These are phyloP conservation scores for Urosaurus nigricauda DNA, from an alignment of 2,797 vertebrate species.

Conservation along the genomic window DNA sequence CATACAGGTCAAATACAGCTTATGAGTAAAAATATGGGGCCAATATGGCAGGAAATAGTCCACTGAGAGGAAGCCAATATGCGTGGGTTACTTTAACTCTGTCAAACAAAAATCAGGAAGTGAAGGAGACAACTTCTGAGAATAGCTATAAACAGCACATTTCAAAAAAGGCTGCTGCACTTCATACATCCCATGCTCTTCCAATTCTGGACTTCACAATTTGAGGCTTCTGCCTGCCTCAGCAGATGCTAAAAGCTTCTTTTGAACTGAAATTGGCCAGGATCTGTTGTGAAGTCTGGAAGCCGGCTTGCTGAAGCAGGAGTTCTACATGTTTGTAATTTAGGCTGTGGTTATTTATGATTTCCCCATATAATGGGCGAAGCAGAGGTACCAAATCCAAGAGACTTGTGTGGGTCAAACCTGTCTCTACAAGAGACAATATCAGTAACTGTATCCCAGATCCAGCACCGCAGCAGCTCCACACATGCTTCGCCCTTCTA, in stretches of 20 bases:
- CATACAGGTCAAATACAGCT: not conserved
- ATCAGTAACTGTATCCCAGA: not conserved
- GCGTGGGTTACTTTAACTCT: not conserved
- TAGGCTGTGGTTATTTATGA: not conserved
- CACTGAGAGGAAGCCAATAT: not conserved
- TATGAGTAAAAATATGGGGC: not conserved
- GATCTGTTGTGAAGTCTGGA: not conserved
- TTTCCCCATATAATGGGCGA: not conserved
- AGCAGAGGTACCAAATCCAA: not conserved
- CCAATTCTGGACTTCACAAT: not conserved
- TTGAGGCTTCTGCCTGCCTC: not conserved
- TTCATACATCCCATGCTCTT: not conserved
- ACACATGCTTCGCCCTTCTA: not conserved
- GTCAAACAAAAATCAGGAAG: too few species aligned
- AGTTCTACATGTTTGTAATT: not conserved
- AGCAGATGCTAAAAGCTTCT: slow-evolving; percentile 4
- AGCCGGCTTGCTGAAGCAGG: not conserved
- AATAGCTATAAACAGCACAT: not conserved
- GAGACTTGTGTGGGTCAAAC: not conserved
- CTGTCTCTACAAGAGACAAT: accelerated
- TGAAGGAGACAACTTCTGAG: too few species aligned
- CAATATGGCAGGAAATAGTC: not conserved
- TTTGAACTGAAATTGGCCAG: slow-evolving; percentile 5
- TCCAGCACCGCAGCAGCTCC: not conserved
- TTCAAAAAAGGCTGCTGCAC: accelerated